Evolutionary conservation across 2,888 invertebrate genomes (phyloP).

Genomic region (Epistrophe grossulariae): DNA sequence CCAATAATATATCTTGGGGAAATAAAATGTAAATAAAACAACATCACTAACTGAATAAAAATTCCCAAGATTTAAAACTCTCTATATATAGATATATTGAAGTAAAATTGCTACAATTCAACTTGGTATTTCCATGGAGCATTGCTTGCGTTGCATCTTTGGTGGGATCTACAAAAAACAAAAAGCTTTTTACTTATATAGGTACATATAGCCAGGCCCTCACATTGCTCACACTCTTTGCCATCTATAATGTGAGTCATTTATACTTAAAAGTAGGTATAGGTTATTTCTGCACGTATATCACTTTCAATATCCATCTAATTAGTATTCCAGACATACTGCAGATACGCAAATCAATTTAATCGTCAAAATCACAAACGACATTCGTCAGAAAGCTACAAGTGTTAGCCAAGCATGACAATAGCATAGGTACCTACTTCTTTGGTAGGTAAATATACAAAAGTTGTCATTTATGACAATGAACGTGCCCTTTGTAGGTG

Average conservation of each 20-base stretch:
- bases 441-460: neutral
- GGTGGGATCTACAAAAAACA: slow-evolving; percentile 65
- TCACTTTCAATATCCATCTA: slow-evolving; percentile 61
- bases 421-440: neutral
- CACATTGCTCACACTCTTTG: slow-evolving; percentile 11
- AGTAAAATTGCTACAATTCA: slow-evolving; percentile 20
- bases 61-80: slow-evolving; percentile 32
- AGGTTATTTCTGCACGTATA: slow-evolving; percentile 66
- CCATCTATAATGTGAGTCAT: slow-evolving; percentile 50
- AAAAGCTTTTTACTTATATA: slow-evolving; percentile 42
- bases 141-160: slow-evolving; percentile 26
- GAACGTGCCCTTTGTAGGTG: neutral
- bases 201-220: slow-evolving; percentile 8
- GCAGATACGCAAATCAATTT: slow-evolving; percentile 61
- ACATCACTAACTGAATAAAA: slow-evolving; percentile 6
- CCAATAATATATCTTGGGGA: neutral
- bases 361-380: slow-evolving; percentile 70
- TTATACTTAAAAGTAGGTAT: slow-evolving; percentile 1
- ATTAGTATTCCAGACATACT: slow-evolving; percentile 65
- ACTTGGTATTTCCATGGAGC: slow-evolving; percentile 60
- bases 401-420: slow-evolving; percentile 55
- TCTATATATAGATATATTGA: neutral
- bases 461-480: slow-evolving; percentile 16
- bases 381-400: slow-evolving; percentile 68
- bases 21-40: slow-evolving; percentile 19